Percentiles rank a stretch among this genome's conserved stretches.
Conservation (phyloP, 2,797 vertebrate species). For the Poeciliopsis turneri region DNA sequence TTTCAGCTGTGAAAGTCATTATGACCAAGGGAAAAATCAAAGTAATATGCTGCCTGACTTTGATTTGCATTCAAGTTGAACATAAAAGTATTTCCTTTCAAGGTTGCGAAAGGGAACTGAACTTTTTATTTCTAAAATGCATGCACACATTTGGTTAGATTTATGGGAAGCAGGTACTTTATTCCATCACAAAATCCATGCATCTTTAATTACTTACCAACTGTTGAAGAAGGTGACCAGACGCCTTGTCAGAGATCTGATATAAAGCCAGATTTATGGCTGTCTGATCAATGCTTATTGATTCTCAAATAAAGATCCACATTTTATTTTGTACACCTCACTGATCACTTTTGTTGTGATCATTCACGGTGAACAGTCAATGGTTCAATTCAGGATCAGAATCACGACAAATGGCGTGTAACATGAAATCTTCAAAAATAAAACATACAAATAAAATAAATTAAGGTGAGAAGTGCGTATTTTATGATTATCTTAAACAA, state of each 20-base stretch:
- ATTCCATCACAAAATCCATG: background rate
- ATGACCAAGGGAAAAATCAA: background rate
- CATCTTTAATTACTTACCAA: background rate
- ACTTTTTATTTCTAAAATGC: background rate
- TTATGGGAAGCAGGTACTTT: background rate
- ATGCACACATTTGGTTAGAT: background rate
- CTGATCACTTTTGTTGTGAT: no score
- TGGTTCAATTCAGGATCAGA: background rate
- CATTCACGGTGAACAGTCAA: background rate
- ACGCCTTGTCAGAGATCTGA: constrained; percentile 2
- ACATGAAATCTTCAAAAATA: background rate
- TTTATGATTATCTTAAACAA: background rate
- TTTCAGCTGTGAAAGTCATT: background rate
- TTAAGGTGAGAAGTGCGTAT: background rate
- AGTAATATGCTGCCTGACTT: background rate
- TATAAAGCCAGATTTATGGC: background rate
- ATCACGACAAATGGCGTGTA: background rate
- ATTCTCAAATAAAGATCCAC: background rate
- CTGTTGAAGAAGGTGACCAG: background rate
- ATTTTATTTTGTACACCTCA: background rate
- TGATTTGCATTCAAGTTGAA: background rate
- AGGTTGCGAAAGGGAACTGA: background rate
- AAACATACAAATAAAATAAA: background rate
- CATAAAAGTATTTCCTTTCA: background rate
- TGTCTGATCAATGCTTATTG: constrained; percentile 2